A percentile compares a stretch with the other conserved stretches of the same genome.
These are phyloP conservation scores for Corythoichthys haematopterus DNA, from an alignment of 2,113 vertebrate species.

Conservation along the genomic window DNA sequence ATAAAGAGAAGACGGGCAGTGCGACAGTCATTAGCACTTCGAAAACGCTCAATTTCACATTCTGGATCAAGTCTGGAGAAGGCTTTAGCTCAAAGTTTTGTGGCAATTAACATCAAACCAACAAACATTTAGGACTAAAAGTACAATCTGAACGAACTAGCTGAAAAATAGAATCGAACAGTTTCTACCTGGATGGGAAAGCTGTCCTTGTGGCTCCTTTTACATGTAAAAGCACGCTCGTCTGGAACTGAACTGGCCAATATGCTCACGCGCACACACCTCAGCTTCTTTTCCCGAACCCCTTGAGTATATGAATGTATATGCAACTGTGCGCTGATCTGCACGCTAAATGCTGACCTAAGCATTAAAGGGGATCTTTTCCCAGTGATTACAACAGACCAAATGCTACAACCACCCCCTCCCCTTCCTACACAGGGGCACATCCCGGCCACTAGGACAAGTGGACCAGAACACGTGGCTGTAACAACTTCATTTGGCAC, in stretches of 20 bases:
- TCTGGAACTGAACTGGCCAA: conserved; percentile 37
- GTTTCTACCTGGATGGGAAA: conserved; percentile 52
- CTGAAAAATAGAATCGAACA: conserved; percentile 9
- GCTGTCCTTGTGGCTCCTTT: conserved; percentile 34
- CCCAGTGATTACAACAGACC: conserved; percentile 55
- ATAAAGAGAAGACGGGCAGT: conserved; percentile 13
- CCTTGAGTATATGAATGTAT: conserved; percentile 20
- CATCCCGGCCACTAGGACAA: conserved; percentile 28
- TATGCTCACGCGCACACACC: conserved; percentile 45
- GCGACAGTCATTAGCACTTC: conserved; percentile 1
- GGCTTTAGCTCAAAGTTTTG: neutral
- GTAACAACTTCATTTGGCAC: conserved; percentile 12
- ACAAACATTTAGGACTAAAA: neutral
- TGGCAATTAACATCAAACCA: conserved; percentile 11
- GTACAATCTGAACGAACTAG: conserved; percentile 19
- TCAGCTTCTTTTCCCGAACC: conserved; percentile 43
- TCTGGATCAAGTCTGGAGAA: conserved; percentile 9
- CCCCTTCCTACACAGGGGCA: conserved; percentile 34
- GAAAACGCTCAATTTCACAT: conserved; percentile 27
- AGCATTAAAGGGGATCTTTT: conserved; percentile 67
- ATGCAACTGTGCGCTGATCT: conserved; percentile 35
- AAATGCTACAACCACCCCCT: conserved; percentile 1
- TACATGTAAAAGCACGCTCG: conserved; percentile 16
- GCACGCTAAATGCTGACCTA: conserved; percentile 63
- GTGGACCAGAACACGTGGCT: conserved; percentile 18